A percentile compares a stretch with the other conserved stretches of the same genome.
Evolutionary conservation across 2,888 invertebrate genomes (phyloP).

Genomic region (Carpatolechia fugitivella): DNA sequence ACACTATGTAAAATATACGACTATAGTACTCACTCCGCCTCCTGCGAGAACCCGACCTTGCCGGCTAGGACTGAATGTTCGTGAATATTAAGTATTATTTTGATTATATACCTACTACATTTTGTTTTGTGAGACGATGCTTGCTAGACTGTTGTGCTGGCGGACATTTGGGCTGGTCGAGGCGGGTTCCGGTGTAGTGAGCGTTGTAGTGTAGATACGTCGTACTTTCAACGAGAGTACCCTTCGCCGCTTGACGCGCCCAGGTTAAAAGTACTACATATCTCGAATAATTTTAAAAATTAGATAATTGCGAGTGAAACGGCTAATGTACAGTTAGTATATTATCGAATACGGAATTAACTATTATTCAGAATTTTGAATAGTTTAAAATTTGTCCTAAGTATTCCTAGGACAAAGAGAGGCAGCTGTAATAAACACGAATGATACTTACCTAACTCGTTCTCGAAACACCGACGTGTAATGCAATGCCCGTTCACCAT

Average conservation of each 20-base stretch:
- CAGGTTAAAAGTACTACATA: constrained; percentile 15
- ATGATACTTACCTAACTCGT: not conserved
- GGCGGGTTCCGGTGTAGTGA: not conserved
- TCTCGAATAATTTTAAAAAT: not conserved
- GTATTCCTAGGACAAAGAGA: not conserved
- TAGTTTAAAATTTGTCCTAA: constrained; percentile 1
- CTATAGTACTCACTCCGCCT: too few species aligned
- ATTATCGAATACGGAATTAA: constrained; percentile 3
- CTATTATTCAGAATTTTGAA: not conserved
- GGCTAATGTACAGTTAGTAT: constrained; percentile 8
- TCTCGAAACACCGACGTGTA: not conserved
- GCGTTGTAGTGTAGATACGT: constrained; percentile 6
- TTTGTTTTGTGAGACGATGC: too few species aligned
- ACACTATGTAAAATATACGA: constrained; percentile 16
- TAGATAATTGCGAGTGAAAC: constrained; percentile 1
- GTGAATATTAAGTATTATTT: too few species aligned
- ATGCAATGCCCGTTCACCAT: not conserved
- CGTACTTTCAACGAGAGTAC: constrained; percentile 11
- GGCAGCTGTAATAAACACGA: not conserved
- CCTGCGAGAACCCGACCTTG: too few species aligned
- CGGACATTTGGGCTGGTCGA: not conserved
- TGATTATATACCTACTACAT: too few species aligned
- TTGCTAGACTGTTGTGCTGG: too few species aligned
- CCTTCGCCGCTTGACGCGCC: not conserved
- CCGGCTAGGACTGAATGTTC: too few species aligned